A percentile compares a stretch with the other conserved stretches of the same genome.
phyloP scores from a whole-genome alignment of 2,888 invertebrate species.

The Julus scanicus region DNA sequence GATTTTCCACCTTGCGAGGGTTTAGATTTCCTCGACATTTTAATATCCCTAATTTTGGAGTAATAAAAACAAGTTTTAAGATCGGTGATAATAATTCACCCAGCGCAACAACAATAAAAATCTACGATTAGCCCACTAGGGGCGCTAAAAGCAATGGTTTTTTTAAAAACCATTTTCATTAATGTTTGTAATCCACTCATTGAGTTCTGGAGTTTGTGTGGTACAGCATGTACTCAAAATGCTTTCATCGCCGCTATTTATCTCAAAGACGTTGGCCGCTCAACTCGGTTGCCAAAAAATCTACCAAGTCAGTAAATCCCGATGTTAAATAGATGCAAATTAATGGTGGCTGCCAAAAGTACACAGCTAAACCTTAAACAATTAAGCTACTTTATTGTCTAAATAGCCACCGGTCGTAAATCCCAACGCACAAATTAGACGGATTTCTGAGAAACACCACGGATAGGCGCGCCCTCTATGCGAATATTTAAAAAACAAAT shows the following conservation, averaged over 20 bases:
- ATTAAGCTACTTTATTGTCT: conserved; percentile 22
- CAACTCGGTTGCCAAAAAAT: neutral
- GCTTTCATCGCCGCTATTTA: neutral
- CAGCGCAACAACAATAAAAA: neutral
- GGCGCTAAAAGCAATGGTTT: neutral
- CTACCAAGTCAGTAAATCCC: conserved; percentile 4
- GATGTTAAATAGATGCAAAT: conserved; percentile 12
- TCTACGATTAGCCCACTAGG: neutral
- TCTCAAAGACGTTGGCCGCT: neutral
- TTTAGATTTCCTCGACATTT: conserved; percentile 8
- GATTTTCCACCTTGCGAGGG: neutral
- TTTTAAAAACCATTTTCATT: too few relatives aligned
- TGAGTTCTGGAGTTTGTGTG: too few relatives aligned
- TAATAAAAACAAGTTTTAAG: conserved; percentile 31
- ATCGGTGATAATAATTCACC: conserved; percentile 15
- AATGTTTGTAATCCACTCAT: too few relatives aligned
- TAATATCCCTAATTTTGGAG: conserved; percentile 25
- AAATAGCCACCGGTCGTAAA: conserved; percentile 17
- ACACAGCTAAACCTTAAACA: conserved; percentile 4
- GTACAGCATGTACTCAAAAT: neutral
- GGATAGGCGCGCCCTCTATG: neutral
- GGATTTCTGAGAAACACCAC: neutral
- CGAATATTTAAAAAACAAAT: neutral
- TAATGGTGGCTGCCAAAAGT: conserved; percentile 1
- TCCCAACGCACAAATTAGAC: neutral